Percentiles rank a stretch among this genome's conserved stretches.
Evolutionary conservation across 2,888 invertebrate species (phyloP).

Genomic region (Zelleria hepariella): DNA sequence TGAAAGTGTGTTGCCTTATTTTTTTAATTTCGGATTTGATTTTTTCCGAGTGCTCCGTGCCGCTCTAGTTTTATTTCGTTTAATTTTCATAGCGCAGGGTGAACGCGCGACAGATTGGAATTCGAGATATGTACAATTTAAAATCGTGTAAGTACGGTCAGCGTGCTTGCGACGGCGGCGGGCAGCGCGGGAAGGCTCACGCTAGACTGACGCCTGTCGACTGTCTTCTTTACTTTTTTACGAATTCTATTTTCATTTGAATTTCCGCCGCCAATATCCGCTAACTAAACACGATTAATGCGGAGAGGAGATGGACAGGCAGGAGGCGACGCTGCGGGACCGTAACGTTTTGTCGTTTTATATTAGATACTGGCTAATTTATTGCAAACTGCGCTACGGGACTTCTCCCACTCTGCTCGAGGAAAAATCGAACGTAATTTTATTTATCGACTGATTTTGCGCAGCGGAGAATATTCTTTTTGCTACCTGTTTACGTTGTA

Average conservation of each 20-base stretch:
- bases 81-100: conserved; percentile 70
- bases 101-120: conserved; percentile 71
- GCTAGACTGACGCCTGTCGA: conserved; percentile 71
- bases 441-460: neutral
- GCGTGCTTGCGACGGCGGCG: conserved; percentile 30
- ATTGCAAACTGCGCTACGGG: conserved; percentile 64
- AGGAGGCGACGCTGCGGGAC: conserved; percentile 26
- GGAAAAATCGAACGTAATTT: conserved; percentile 2
- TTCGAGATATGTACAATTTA: conserved; percentile 73
- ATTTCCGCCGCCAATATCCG: conserved; percentile 72
- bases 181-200: conserved; percentile 35
- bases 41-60: conserved; percentile 63
- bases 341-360: conserved; percentile 67
- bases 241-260: conserved; percentile 72
- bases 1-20: conserved; percentile 60
- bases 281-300: conserved; percentile 74
- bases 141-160: conserved; percentile 73
- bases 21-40: conserved; percentile 72
- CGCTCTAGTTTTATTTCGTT: conserved; percentile 69
- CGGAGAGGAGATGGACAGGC: conserved; percentile 64
- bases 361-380: conserved; percentile 70
- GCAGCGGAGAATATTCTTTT: neutral
- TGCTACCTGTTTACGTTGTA: neutral
- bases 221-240: conserved; percentile 70
- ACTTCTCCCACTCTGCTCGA: conserved; percentile 33